Evolutionary conservation across 1,140 invertebrate genomes (phyloP), one percentile per base, ranked within the genome.

Genomic region (Galleria mellonella): DNA sequence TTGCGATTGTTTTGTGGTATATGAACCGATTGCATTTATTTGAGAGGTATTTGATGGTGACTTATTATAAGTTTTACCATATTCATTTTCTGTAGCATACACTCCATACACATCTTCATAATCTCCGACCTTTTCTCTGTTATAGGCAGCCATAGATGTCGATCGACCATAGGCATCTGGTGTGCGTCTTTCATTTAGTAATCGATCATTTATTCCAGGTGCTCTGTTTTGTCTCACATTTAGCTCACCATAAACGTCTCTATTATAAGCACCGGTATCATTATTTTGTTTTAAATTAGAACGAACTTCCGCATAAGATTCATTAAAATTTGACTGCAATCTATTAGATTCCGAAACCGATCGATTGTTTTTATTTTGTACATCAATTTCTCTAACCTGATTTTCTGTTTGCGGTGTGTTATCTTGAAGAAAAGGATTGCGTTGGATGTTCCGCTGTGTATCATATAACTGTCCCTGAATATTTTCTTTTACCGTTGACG

Each of bases 161-260:
- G 92, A 92, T 32, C 93, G 83, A 0, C 93, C 92, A 60, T 95
- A 95, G 9, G 93, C 92, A 63, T 96, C 94, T 0, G 94, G 94
- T 5, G 93, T 95, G 50, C 93, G 87, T 55, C 93, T 87, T 69
- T 95, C 94, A 6, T 74, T 60, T 43, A 81, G 59, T 43, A 86
- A 79, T 33, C 78, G 60, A 43, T 87, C 83, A 55, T 78, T 76
- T 14, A 70, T 56, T 50, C 59, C 69, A 14, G 48, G 61, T 6
- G 58, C 23, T 50, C 60, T 65, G 17, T 31, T 65, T 0, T 50
- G 17, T 35, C 61, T 70, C 32, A 56, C 36, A 58, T 71, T 75
- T 40, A 72, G 36, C 47, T 83, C 81, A n/a, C 77, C 72, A 42
- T 82, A 82, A 6, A 78, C 51, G 43, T 83, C 69, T 42, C 58